Evolutionary conservation across 2,888 invertebrate genomes (phyloP), one percentile per base, ranked within the genome.

Genomic region (Drosophila diplacantha): DNA sequence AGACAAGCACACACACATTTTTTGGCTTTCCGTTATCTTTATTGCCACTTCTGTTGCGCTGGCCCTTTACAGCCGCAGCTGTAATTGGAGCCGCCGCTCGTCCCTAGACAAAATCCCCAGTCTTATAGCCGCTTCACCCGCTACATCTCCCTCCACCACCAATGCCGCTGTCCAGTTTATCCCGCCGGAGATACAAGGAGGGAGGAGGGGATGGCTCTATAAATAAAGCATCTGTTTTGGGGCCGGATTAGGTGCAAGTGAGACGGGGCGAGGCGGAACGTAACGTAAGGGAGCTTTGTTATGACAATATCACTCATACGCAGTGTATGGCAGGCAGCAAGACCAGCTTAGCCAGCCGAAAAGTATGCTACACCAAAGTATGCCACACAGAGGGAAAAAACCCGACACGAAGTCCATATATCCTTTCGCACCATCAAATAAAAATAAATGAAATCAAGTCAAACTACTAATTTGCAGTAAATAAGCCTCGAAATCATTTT

Each of bases 21-120:
- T 61, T 66, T 55, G 80, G 59, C 74, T 70, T 41, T 47, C 65
- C 62, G 75, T 75, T 77, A 77, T 77, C 83, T 77, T 78, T 77
- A 81, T 83, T 56, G 71, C 55, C 44, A 69, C 62, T 67, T 61
- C 70, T 57, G 70, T 69, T 61, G 69, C 62, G 59, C 70, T 69
- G 62, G 37, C 61, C 52, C 66, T 69, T 69, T 67, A 69, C 62
- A 49, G 53, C 62, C 62, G 53, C 66, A 49, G 49, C 53, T 63
- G 61, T 52, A 66, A 60, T 61, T 47, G 68, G 68, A 67, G 58
- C 49, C 47, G 32, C 44, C 22, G 43, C 43, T 22, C 14, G 64
- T 41, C 64, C 52, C 52, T 35, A 51, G 64, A 24, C 38, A 20
- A 38, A 60, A 22, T 46, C n/a, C 31, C 41, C 51, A 39, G 20